Percentiles rank a stretch among this genome's conserved stretches.
Conservation (phyloP, 2,888 invertebrate species). For the Cybosia mesomella region DNA sequence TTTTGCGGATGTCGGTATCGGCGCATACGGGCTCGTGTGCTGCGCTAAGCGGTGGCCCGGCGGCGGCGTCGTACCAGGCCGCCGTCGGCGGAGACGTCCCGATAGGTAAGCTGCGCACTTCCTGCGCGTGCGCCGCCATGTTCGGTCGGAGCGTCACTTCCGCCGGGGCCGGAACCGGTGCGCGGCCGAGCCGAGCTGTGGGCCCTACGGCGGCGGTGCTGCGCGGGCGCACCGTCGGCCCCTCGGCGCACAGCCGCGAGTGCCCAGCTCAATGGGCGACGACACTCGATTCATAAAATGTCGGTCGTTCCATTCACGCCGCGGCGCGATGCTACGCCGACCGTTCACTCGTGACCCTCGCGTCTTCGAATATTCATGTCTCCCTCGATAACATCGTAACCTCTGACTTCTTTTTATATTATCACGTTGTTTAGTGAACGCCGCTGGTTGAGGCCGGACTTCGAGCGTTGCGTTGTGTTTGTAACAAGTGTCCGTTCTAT, state of each 20-base stretch:
- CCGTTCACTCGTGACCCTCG: constrained; percentile 86
- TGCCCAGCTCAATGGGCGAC: constrained; percentile 81
- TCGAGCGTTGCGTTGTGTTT: constrained; percentile 80
- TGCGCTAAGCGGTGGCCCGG: constrained; percentile 65
- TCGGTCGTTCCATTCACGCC: constrained; percentile 86
- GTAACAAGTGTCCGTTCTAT: constrained; percentile 78
- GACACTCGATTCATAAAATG: constrained; percentile 86
- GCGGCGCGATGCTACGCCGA: constrained; percentile 80
- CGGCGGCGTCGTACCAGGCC: constrained; percentile 65
- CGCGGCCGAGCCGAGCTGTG: constrained; percentile 68
- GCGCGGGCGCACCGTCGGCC: constrained; percentile 64
- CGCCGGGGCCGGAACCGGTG: constrained; percentile 78
- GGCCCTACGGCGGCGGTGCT: constrained; percentile 65
- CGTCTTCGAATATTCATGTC: constrained; percentile 87
- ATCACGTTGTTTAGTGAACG: constrained; percentile 83
- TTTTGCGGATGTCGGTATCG: constrained; percentile 79
- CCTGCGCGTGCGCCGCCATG: constrained; percentile 86
- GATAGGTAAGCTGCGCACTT: constrained; percentile 87
- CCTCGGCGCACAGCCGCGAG: constrained; percentile 58
- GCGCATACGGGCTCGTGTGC: constrained; percentile 75
- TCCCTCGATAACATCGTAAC: constrained; percentile 85
- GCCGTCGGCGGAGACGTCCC: constrained; percentile 79
- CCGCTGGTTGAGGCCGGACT: constrained; percentile 74
- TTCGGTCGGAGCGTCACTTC: constrained; percentile 84
- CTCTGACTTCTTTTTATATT: constrained; percentile 85